Evolutionary conservation across 2,113 vertebrate species (phyloP).

Genomic region (Ascaphus truei): DNA sequence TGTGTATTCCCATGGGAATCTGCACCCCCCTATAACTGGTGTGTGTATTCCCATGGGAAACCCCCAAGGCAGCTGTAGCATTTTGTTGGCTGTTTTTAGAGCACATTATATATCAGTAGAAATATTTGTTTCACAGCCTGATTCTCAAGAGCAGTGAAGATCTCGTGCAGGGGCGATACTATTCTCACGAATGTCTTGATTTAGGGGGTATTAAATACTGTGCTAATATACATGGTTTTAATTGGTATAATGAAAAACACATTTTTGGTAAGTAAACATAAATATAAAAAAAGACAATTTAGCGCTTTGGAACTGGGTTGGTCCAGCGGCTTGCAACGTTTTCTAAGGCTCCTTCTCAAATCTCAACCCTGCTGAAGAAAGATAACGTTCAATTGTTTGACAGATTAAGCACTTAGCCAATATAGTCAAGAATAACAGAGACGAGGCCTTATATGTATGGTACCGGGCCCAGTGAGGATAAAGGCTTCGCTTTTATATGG

Average conservation of each 20-base stretch:
- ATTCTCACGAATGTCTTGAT: constrained; percentile 66
- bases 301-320: constrained; percentile 65
- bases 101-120: constrained; percentile 57
- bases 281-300: constrained; percentile 77
- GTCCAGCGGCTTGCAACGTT: constrained; percentile 59
- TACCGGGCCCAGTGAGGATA: too few relatives aligned
- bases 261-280: constrained; percentile 76
- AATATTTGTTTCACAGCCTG: constrained; percentile 87
- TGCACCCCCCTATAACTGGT: too few relatives aligned
- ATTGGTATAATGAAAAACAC: constrained; percentile 63
- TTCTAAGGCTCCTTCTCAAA: constrained; percentile 69
- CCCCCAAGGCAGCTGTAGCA: too few relatives aligned
- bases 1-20: too few relatives aligned
- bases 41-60: too few relatives aligned
- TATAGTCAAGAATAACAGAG: too few relatives aligned
- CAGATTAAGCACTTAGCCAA: not conserved
- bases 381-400: not conserved
- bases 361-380: constrained; percentile 74
- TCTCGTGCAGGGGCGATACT: constrained; percentile 82
- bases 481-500: too few relatives aligned
- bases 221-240: constrained; percentile 80
- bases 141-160: constrained; percentile 68
- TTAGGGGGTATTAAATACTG: constrained; percentile 78
- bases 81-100: too few relatives aligned
- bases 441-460: too few relatives aligned